These are phyloP conservation scores for Noctua janthina DNA, from an alignment of 2,888 invertebrate genomes.

Conservation along the genomic window DNA sequence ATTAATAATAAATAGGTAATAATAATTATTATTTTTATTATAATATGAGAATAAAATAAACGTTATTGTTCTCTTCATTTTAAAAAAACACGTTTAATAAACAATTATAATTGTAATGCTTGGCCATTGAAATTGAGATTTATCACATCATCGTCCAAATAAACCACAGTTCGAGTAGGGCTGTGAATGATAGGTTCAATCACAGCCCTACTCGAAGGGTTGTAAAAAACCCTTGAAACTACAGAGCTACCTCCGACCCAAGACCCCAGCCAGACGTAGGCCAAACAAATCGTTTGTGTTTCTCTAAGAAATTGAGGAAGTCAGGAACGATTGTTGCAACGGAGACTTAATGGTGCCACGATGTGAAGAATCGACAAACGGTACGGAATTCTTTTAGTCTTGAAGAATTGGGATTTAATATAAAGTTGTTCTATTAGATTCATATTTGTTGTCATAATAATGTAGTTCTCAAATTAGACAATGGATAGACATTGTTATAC, in stretches of 20 bases:
- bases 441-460: too few species aligned
- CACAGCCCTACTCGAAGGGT: constrained; percentile 46
- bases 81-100: too few species aligned
- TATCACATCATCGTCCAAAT: constrained; percentile 35
- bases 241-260: constrained; percentile 10
- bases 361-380: constrained; percentile 55
- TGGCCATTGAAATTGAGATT: too few species aligned
- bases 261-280: constrained; percentile 32
- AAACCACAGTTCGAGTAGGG: too few species aligned
- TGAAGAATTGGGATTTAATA: constrained; percentile 29
- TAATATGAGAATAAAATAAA: too few species aligned
- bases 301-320: constrained; percentile 65
- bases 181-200: too few species aligned
- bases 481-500: too few species aligned
- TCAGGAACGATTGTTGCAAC: constrained; percentile 52
- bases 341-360: constrained; percentile 50
- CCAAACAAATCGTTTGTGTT: constrained; percentile 66
- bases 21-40: too few species aligned
- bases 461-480: too few species aligned
- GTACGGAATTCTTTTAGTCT: constrained; percentile 15
- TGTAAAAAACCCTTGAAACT: constrained; percentile 57
- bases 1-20: too few species aligned
- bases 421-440: neutral
- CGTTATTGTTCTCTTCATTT: too few species aligned
- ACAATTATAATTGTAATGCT: too few species aligned